phyloP scores from a whole-genome alignment of 2,888 invertebrate genomes.

The Loripinus fragilis region DNA sequence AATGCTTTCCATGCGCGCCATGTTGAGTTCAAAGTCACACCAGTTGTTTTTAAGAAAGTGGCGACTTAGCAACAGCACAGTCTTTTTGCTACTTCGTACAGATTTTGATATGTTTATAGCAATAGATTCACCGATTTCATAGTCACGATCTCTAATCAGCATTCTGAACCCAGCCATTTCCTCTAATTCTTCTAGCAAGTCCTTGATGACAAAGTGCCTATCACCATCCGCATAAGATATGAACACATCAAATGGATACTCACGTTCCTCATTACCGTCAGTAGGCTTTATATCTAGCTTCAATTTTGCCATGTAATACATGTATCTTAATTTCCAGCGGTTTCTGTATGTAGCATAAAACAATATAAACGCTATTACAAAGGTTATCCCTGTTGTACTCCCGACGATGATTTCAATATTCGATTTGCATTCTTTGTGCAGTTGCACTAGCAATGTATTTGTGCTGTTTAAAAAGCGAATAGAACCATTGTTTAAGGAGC shows the following conservation, averaged over 20 bases:
- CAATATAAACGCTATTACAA: constrained; percentile 28
- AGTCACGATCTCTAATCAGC: constrained; percentile 60
- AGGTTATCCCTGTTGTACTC: constrained; percentile 22
- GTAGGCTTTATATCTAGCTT: constrained; percentile 27
- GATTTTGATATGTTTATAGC: constrained; percentile 63
- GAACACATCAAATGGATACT: constrained; percentile 64
- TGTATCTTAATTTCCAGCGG: constrained; percentile 50
- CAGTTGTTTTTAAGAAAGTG: constrained; percentile 61
- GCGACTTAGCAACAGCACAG: constrained; percentile 59
- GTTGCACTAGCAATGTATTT: neutral
- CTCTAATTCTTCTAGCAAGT: constrained; percentile 58
- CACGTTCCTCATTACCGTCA: constrained; percentile 21
- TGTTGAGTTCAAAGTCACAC: constrained; percentile 69
- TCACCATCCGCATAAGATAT: constrained; percentile 65
- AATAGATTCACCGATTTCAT: constrained; percentile 61
- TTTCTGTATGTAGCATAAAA: constrained; percentile 33
- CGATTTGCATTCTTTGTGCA: constrained; percentile 42
- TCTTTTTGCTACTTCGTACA: constrained; percentile 63
- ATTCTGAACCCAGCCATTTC: constrained; percentile 30
- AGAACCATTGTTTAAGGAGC: constrained; percentile 32
- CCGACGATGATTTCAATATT: constrained; percentile 33
- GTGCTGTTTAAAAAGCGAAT: constrained; percentile 26
- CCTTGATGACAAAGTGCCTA: constrained; percentile 45
- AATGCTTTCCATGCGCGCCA: constrained; percentile 61
- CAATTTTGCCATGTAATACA: constrained; percentile 55